Percentiles rank a stretch among this genome's conserved stretches.
Evolutionary conservation across 2,888 invertebrate species (phyloP).

Genomic region (Tetranychus piercei): DNA sequence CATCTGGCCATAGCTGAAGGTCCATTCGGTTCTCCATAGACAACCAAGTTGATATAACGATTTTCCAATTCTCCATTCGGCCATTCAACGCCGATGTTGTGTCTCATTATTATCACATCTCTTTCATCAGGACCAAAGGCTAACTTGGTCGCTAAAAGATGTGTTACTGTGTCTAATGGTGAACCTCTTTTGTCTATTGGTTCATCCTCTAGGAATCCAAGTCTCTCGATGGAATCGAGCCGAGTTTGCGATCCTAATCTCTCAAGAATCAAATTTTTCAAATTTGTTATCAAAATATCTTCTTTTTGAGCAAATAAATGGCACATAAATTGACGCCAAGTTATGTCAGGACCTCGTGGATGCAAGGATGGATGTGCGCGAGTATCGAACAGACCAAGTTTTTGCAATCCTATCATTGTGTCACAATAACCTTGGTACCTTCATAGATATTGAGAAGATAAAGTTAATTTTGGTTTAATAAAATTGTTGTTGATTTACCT

Average conservation of each 20-base stretch:
- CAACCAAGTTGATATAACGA: constrained; percentile 56
- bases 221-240: constrained; percentile 55
- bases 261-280: constrained; percentile 63
- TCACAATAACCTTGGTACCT: constrained; percentile 54
- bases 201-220: constrained; percentile 70
- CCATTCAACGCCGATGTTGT: constrained; percentile 81
- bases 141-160: constrained; percentile 62
- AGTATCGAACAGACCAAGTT: constrained; percentile 67
- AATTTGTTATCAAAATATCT: constrained; percentile 74
- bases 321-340: constrained; percentile 79
- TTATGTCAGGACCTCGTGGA: constrained; percentile 79
- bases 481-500: constrained; percentile 42
- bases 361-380: constrained; percentile 76
- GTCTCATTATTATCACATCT: constrained; percentile 80
- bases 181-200: constrained; percentile 60
- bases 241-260: constrained; percentile 46
- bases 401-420: constrained; percentile 65
- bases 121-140: constrained; percentile 65
- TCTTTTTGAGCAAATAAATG: constrained; percentile 60
- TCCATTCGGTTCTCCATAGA: constrained; percentile 53
- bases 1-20: constrained; percentile 93
- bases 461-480: not conserved
- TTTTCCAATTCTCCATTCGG: constrained; percentile 51
- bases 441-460: constrained; percentile 9
- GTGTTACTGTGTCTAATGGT: constrained; percentile 78